These are phyloP conservation scores for Abrostola triplasia DNA, from an alignment of 2,888 invertebrate species.

Conservation along the genomic window DNA sequence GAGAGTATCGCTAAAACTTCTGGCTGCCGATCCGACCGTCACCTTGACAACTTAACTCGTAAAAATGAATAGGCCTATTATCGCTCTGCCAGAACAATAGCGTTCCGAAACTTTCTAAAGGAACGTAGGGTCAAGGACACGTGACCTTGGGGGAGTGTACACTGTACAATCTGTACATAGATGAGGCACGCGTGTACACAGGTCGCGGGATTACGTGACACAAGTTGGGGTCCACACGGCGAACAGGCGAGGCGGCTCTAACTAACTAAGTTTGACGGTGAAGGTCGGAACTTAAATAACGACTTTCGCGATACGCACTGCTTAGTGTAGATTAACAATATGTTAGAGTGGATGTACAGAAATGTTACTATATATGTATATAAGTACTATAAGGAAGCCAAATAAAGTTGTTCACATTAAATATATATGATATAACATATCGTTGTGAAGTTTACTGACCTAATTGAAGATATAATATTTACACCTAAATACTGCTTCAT, in stretches of 20 bases:
- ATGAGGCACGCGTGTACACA: conserved; percentile 6
- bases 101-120: neutral
- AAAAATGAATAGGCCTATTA: conserved; percentile 4
- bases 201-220: conserved; percentile 20
- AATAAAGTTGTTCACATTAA: too few relatives aligned
- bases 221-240: conserved; percentile 26
- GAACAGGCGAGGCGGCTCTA: neutral
- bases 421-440: too few relatives aligned
- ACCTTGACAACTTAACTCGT: conserved; percentile 3
- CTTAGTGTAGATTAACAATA: neutral
- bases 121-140: conserved; percentile 2
- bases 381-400: too few relatives aligned
- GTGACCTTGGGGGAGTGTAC: neutral
- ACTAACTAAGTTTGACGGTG: conserved; percentile 2
- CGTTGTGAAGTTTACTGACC: too few relatives aligned
- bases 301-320: neutral
- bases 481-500: too few relatives aligned
- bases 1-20: conserved; percentile 3
- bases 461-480: too few relatives aligned
- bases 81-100: conserved; percentile 2
- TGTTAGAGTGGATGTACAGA: too few relatives aligned
- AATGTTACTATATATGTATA: too few relatives aligned
- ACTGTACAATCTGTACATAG: neutral
- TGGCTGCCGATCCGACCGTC: neutral
- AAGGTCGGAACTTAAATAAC: neutral